phyloP scores from a whole-genome alignment of 1,140 invertebrate species.

The Drosophila ambigua region DNA sequence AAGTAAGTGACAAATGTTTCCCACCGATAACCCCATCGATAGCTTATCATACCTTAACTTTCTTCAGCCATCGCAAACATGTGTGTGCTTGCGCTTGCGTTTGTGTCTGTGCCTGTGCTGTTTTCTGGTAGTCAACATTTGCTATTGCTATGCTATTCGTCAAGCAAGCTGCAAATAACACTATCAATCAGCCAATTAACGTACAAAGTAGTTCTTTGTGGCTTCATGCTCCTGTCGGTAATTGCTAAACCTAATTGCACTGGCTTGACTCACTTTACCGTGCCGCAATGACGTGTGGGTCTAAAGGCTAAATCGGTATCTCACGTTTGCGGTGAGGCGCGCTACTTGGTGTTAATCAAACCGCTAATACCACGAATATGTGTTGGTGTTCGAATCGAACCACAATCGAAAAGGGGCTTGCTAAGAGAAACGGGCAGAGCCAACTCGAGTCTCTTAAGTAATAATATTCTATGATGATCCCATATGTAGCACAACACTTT shows the following conservation, averaged over 20 bases:
- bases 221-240: constrained; percentile 1
- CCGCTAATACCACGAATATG: neutral
- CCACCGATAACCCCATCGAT: constrained; percentile 43
- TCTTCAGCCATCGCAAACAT: neutral
- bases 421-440: too few relatives aligned
- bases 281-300: constrained; percentile 48
- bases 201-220: constrained; percentile 5
- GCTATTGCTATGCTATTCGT: neutral
- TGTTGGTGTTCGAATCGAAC: too few relatives aligned
- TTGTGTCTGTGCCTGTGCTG: neutral
- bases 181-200: constrained; percentile 41
- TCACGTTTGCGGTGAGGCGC: neutral
- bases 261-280: constrained; percentile 39
- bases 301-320: constrained; percentile 32
- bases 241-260: constrained; percentile 15
- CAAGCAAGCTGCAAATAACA: constrained; percentile 10
- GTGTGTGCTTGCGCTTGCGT: too few relatives aligned
- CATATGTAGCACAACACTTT: too few relatives aligned
- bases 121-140: constrained; percentile 17
- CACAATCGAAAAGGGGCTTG: too few relatives aligned
- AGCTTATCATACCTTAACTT: constrained; percentile 47
- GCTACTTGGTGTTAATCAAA: constrained; percentile 7
- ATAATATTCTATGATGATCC: too few relatives aligned
- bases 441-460: too few relatives aligned
- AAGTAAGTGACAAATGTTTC: constrained; percentile 22